Evolutionary conservation across 2,888 invertebrate genomes (phyloP), one percentile per base, ranked within the genome.

Genomic region (Orgyia antiqua): DNA sequence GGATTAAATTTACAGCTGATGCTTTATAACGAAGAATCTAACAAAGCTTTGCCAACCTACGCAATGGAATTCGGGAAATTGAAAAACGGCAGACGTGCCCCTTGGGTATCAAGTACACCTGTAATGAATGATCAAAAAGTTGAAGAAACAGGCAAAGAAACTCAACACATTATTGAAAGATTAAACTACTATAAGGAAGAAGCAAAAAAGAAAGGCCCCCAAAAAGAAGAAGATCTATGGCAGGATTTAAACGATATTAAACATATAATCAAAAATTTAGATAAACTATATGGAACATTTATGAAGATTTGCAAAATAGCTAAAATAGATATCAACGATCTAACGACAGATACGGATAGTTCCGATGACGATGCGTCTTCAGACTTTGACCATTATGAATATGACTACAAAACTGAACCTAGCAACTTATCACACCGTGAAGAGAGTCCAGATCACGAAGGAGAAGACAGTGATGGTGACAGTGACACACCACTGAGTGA

Each of bases 111-210:
- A 43, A 68, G 68, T 31, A 68, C 72, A 5, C 73, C 20, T 9
- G 9, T 20, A 9, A 20, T n/a, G 20, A n/a, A n/a, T n/a, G n/a
- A n/a, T n/a, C n/a, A n/a, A n/a, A n/a, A n/a, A n/a, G n/a, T n/a
- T n/a, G n/a, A n/a, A n/a, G n/a, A n/a, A n/a, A n/a, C n/a, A n/a
- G 9, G 4, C 2, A 20, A n/a, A 20, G 20, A n/a, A 1, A 9
- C 9, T 20, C 36, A 45, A 21, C 44, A 27, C 6, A 33, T 35
- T 2, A 62, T 39, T 30, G n/a, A n/a, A n/a, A n/a, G n/a, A n/a
- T 33, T 66, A 8, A 54, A 29, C 27, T 62, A 54, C 19, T 67
- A 75, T 29, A 63, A 69, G 56, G 62, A 45, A 12, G 69, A 71
- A 2, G 34, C 35, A 1, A 13, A 20, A 1, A 37, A 28, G 6